Evolutionary conservation across 2,113 vertebrate genomes (phyloP).

Genomic region (Nicator chloris): DNA sequence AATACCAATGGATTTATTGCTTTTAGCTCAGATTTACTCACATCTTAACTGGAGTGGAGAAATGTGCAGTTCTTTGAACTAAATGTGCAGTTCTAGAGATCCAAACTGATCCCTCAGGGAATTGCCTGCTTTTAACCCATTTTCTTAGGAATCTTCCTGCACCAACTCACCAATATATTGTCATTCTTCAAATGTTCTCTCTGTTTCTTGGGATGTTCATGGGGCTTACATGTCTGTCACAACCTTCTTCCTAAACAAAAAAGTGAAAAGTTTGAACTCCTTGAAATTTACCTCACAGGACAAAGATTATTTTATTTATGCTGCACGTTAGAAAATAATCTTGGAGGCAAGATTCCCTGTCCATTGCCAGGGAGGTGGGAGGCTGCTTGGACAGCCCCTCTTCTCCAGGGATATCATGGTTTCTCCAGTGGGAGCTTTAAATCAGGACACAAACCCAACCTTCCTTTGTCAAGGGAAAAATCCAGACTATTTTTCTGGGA

Average conservation of each 20-base stretch:
- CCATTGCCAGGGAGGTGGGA: neutral
- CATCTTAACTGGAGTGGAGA: neutral
- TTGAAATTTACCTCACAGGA: neutral
- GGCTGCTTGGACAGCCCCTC: neutral
- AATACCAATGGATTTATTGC: neutral
- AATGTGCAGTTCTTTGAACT: neutral
- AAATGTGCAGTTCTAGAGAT: neutral
- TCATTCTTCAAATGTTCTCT: neutral
- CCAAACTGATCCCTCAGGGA: neutral
- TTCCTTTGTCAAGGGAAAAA: neutral
- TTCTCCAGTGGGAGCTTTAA: neutral
- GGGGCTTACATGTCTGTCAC: rapidly evolving
- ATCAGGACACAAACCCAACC: neutral
- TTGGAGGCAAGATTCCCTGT: neutral
- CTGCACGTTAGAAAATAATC: neutral
- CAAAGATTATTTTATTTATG: neutral
- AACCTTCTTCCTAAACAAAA: neutral
- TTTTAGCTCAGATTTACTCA: neutral
- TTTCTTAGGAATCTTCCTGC: neutral
- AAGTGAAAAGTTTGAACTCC: neutral
- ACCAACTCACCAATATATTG: rapidly evolving
- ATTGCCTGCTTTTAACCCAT: neutral
- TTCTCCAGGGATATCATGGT: neutral
- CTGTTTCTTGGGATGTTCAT: too few relatives aligned
- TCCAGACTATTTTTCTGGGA: rapidly evolving